phyloP scores from a whole-genome alignment of 2,113 vertebrate species.

The Mugil cephalus region DNA sequence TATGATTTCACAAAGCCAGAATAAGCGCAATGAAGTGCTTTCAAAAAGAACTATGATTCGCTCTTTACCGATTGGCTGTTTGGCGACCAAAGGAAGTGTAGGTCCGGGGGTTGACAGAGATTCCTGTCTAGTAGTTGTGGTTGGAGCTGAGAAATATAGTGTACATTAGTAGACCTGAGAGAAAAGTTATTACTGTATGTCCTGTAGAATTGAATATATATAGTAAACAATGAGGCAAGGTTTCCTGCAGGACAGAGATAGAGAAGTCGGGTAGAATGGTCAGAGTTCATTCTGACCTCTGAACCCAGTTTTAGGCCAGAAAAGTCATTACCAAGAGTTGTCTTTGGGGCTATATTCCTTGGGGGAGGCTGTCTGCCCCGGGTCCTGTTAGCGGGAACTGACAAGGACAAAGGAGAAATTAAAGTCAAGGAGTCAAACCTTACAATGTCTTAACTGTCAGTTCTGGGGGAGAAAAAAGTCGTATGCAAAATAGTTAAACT shows the following conservation, averaged over 20 bases:
- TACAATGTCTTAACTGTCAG: constrained; percentile 15
- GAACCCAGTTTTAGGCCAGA: constrained; percentile 49
- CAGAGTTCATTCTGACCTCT: constrained; percentile 46
- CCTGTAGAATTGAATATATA: constrained; percentile 12
- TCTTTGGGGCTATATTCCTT: constrained; percentile 52
- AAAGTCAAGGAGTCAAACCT: constrained; percentile 39
- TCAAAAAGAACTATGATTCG: constrained; percentile 41
- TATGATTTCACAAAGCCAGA: constrained; percentile 41
- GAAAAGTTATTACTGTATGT: constrained; percentile 13
- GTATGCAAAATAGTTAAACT: too few relatives aligned
- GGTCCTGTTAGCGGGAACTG: constrained; percentile 77
- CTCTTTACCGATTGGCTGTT: constrained; percentile 78
- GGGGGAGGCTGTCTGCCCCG: constrained; percentile 51
- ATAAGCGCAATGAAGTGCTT: constrained; percentile 47
- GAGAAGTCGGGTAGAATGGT: constrained; percentile 20
- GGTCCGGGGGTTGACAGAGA: constrained; percentile 64
- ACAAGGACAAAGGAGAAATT: constrained; percentile 64
- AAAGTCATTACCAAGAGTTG: constrained; percentile 79
- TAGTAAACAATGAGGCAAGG: constrained; percentile 10
- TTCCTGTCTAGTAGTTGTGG: constrained; percentile 71
- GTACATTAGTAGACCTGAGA: constrained; percentile 59
- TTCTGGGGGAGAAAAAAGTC: constrained; percentile 27
- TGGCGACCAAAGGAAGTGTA: constrained; percentile 60
- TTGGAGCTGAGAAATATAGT: constrained; percentile 79
- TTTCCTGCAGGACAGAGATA: constrained; percentile 20